Evolutionary conservation across 1,140 invertebrate species (phyloP), one percentile per base, ranked within the genome.

Genomic region (Tribolium madens): DNA sequence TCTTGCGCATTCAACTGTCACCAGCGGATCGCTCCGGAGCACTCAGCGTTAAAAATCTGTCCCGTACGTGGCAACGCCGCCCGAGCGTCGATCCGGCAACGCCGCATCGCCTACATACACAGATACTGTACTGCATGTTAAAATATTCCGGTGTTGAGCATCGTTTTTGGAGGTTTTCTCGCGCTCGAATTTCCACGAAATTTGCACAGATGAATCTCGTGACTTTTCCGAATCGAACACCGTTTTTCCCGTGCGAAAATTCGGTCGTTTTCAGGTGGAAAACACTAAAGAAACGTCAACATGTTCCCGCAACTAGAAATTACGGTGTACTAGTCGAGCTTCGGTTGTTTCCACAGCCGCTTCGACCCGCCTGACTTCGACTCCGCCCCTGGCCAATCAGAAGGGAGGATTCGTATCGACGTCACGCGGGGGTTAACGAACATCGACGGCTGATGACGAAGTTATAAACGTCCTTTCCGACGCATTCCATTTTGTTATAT

Each of bases 401-500:
- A 42, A 73, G 21, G 21, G 10, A 48, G 75, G 48, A 50, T 78
- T 73, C 13, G 73, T 80, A 80, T 81, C 81, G 84, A 85, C 83
- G 83, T 84, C 82, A 83, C 21, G 47, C 84, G 83, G 80, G 50
- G 3, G n/a, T 31, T 18, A n/a, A 75, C 84, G 84, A 82, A 6
- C 12, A 18, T 69, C 15, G 6, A 77, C 78, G 81, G 79, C 26
- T 10, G 9, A 14, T 33, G 10, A 64, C 57, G 57, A 64, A 33
- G 57, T 14, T 75, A 70, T 68, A 75, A 76, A 74, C 80, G 78
- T 47, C 57, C 71, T 80, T 75, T 69, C 70, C 42, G 60, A 77
- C 77, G 77, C 81, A 81, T 83, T 83, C 83, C 83, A 84, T 84
- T 84, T 85, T 84, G 83, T 84, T 84, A 78, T 84, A 75, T 80